Evolutionary conservation across 2,113 vertebrate species (phyloP).

Genomic region (Microcebus murinus): DNA sequence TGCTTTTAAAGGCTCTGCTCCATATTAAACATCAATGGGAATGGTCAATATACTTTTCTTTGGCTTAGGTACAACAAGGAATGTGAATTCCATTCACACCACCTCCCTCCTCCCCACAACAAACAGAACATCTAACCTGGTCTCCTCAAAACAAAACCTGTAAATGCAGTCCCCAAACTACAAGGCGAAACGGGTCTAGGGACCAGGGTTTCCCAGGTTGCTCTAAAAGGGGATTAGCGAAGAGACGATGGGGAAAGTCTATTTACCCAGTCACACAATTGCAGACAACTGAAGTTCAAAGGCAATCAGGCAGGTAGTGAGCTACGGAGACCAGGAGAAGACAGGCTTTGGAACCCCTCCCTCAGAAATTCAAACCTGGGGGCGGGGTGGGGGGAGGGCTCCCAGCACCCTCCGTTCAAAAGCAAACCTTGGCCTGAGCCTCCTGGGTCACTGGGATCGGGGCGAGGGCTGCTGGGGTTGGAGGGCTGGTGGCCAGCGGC

Average conservation of each 20-base stretch:
- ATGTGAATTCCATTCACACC: not conserved
- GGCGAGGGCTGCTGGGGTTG: not conserved
- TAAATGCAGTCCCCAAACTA: rapidly evolving
- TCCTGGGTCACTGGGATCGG: not conserved
- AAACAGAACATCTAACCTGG: not conserved
- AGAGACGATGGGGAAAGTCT: not conserved
- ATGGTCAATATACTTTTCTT: not conserved
- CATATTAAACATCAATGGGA: not conserved
- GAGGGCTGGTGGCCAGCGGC: not conserved
- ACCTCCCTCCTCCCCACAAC: not conserved
- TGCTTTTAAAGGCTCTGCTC: not conserved
- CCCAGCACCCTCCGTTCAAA: not conserved
- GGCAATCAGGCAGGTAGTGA: not conserved
- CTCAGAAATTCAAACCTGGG: not conserved
- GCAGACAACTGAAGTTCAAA: not conserved
- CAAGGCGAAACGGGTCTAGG: too few species aligned
- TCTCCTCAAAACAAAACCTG: not conserved
- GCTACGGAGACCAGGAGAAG: not conserved
- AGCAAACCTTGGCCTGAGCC: not conserved
- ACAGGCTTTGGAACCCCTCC: not conserved
- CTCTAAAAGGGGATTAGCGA: too few species aligned
- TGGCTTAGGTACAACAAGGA: too few species aligned
- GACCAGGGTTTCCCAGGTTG: not conserved
- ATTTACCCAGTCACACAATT: not conserved
- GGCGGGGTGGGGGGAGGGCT: not conserved